Conservation (phyloP, 1,140 invertebrate genomes). For the Achroia grisella region DNA sequence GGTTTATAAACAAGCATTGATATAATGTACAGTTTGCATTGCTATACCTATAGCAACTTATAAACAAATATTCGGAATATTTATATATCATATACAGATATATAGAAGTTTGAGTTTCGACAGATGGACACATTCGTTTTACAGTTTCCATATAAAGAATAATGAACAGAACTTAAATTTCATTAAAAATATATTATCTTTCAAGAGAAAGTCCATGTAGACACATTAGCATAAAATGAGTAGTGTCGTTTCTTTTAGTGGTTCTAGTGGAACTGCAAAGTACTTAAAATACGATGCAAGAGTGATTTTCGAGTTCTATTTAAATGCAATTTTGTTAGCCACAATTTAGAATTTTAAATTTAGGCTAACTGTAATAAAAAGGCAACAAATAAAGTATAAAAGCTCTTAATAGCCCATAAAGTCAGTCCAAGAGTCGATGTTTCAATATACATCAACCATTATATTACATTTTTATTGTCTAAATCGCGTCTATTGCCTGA, state of each 20-base stretch:
- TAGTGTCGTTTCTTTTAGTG: not conserved
- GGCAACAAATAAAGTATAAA: slow-evolving; percentile 11
- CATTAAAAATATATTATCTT: not conserved
- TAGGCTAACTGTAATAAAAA: slow-evolving; percentile 7
- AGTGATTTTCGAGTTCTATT: not conserved
- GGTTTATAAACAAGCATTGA: too few relatives aligned
- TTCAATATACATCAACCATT: slow-evolving; percentile 9
- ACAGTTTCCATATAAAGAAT: too few relatives aligned
- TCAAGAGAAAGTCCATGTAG: not conserved
- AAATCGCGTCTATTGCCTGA: slow-evolving; percentile 2
- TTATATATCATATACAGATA: too few relatives aligned
- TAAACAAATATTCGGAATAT: too few relatives aligned
- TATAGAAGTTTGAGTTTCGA: too few relatives aligned
- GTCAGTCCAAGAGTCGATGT: slow-evolving; percentile 6
- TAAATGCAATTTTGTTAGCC: not conserved
- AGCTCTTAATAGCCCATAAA: slow-evolving; percentile 12
- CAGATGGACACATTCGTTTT: too few relatives aligned
- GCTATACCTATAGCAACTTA: too few relatives aligned
- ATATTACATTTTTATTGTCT: slow-evolving; percentile 5
- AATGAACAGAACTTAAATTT: not conserved
- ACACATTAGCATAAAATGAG: not conserved
- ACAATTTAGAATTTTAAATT: not conserved
- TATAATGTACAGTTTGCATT: too few relatives aligned
- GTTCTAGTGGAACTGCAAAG: not conserved
- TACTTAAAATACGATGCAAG: not conserved